Conservation (phyloP, 2,888 invertebrate species). For the Stegophylla sp. region DNA sequence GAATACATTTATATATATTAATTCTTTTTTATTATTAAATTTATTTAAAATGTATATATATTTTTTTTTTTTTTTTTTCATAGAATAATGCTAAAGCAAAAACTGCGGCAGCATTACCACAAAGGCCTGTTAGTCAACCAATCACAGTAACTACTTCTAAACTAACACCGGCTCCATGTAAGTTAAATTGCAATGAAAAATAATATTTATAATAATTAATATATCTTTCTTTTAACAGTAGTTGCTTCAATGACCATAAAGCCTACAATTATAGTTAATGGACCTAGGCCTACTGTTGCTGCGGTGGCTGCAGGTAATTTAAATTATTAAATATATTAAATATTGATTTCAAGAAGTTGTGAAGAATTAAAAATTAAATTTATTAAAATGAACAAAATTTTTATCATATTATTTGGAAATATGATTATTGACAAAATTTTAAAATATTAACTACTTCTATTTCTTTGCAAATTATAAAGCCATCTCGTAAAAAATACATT, state of each 20-base stretch:
- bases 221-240: slow-evolving; percentile 14
- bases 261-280: slow-evolving; percentile 47
- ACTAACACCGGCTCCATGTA: slow-evolving; percentile 18
- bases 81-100: slow-evolving; percentile 57
- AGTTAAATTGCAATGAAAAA: background rate
- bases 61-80: background rate
- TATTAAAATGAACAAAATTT: background rate
- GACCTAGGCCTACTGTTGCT: slow-evolving; percentile 46
- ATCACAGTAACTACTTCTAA: slow-evolving; percentile 28
- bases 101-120: slow-evolving; percentile 43
- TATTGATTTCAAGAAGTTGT: background rate
- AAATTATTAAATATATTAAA: background rate
- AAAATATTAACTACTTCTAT: too few relatives aligned
- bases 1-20: background rate
- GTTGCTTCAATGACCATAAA: slow-evolving; percentile 56
- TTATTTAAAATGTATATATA: background rate
- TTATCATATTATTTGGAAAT: background rate
- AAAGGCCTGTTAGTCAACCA: slow-evolving; percentile 42
- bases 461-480: too few relatives aligned
- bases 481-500: too few relatives aligned
- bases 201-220: background rate
- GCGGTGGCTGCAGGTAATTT: slow-evolving; percentile 54
- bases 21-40: background rate
- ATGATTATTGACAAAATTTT: background rate
- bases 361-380: background rate